Percentiles rank a stretch among this genome's conserved stretches.
Conservation (phyloP, 2,888 invertebrate genomes). For the Cistogaster globosa region DNA sequence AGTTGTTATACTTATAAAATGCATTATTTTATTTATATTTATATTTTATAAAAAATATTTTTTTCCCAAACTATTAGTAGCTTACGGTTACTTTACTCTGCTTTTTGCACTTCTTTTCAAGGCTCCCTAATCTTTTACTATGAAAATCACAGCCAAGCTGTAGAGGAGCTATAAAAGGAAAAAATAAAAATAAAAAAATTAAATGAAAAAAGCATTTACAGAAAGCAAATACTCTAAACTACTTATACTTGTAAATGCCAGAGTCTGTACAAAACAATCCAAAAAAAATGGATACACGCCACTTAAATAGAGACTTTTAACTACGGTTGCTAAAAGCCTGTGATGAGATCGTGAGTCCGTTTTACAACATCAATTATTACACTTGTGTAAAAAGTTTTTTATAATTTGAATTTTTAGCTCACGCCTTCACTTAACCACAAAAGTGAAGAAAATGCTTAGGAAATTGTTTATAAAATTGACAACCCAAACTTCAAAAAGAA, state of each 20-base stretch:
- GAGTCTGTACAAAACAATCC: slow-evolving; percentile 66
- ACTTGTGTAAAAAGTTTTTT: no score
- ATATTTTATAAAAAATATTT: slow-evolving; percentile 51
- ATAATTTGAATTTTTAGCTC: no score
- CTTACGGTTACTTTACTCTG: slow-evolving; percentile 66
- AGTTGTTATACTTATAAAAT: slow-evolving; percentile 70
- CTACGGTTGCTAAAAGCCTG: slow-evolving; percentile 18
- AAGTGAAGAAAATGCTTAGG: no score
- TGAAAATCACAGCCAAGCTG: slow-evolving; percentile 13
- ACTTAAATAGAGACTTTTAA: slow-evolving; percentile 66
- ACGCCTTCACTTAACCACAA: no score
- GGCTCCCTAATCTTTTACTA: slow-evolving; percentile 58
- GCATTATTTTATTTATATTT: slow-evolving; percentile 70
- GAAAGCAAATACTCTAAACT: slow-evolving; percentile 69
- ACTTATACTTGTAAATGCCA: slow-evolving; percentile 70
- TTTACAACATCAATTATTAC: no score
- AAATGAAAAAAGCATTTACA: slow-evolving; percentile 37
- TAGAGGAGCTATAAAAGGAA: not conserved
- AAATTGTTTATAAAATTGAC: no score
- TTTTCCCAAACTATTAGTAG: slow-evolving; percentile 44
- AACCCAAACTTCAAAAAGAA: no score
- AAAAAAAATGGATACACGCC: slow-evolving; percentile 69
- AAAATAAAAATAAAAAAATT: slow-evolving; percentile 13
- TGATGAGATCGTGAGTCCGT: no score
- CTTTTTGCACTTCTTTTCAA: slow-evolving; percentile 50